A percentile compares a stretch with the other conserved stretches of the same genome.
phyloP scores from a whole-genome alignment of 2,113 vertebrate genomes.

The Laticauda colubrina region DNA sequence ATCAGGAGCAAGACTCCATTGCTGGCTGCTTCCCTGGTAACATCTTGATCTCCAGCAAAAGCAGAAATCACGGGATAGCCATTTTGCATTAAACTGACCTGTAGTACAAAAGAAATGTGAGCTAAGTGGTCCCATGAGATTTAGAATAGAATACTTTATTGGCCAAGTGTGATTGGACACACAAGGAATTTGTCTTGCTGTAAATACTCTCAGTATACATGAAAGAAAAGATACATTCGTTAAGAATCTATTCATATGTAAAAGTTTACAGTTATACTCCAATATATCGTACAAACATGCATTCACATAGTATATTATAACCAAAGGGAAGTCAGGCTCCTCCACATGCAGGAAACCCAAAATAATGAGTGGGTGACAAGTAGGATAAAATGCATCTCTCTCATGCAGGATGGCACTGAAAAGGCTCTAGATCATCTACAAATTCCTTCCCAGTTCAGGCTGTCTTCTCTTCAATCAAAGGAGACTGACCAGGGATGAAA shows the following conservation, averaged over 20 bases:
- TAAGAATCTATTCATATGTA: neutral
- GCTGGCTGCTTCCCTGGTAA: constrained; percentile 97
- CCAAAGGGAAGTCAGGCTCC: neutral
- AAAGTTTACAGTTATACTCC: neutral
- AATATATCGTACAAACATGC: neutral
- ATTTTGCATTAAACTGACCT: constrained; percentile 99
- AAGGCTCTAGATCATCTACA: neutral
- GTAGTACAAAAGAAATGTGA: constrained; percentile 55
- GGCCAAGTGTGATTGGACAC: too few relatives aligned
- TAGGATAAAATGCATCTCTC: neutral
- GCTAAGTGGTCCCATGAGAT: constrained; percentile 38
- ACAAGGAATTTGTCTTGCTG: too few relatives aligned
- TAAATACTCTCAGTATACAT: too few relatives aligned
- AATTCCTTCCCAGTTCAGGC: neutral
- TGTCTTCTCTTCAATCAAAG: neutral
- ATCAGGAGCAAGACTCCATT: constrained; percentile 97
- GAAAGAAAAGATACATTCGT: too few relatives aligned
- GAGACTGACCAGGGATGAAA: neutral
- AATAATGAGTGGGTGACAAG: neutral
- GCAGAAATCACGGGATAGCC: constrained; percentile 97
- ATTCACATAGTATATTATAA: neutral
- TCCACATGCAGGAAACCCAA: neutral
- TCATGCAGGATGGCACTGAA: neutral
- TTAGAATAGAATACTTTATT: too few relatives aligned
- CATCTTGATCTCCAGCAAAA: constrained; percentile 98